These are phyloP conservation scores for Gadus macrocephalus DNA, from an alignment of 2,113 vertebrate species.

Conservation along the genomic window DNA sequence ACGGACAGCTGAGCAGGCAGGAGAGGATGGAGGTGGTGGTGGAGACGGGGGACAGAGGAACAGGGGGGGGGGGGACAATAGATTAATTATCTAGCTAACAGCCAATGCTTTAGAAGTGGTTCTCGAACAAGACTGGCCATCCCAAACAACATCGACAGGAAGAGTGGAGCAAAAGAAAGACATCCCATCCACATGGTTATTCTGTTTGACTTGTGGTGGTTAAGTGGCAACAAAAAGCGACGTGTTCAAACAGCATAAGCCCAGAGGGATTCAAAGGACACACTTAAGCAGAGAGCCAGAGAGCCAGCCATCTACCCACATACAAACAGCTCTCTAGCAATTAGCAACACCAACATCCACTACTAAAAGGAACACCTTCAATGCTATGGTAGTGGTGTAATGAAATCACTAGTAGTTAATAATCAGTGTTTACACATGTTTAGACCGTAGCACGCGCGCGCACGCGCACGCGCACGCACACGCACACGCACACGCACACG, in stretches of 20 bases:
- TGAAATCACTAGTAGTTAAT: constrained; percentile 7
- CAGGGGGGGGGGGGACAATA: background rate
- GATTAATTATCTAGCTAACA: background rate
- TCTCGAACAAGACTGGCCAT: background rate
- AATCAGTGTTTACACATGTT: constrained; percentile 8
- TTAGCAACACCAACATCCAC: background rate
- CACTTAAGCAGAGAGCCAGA: background rate
- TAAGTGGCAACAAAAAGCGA: no score
- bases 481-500: background rate
- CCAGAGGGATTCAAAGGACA: background rate
- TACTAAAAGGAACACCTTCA: background rate
- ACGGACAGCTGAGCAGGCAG: constrained; percentile 78
- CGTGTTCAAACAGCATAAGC: background rate
- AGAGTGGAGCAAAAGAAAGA: background rate
- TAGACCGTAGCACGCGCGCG: no score
- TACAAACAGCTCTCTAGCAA: background rate
- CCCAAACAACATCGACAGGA: constrained; percentile 13
- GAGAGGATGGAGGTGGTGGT: background rate
- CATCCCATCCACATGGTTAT: background rate
- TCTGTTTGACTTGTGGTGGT: background rate
- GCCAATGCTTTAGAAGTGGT: no score
- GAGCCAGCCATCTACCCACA: background rate
- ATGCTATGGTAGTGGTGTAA: background rate
- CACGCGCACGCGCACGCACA: background rate
- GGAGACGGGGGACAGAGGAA: constrained; percentile 10